Evolutionary conservation across 2,797 vertebrate species (phyloP), one percentile per base, ranked within the genome.

Genomic region (Clamator glandarius): DNA sequence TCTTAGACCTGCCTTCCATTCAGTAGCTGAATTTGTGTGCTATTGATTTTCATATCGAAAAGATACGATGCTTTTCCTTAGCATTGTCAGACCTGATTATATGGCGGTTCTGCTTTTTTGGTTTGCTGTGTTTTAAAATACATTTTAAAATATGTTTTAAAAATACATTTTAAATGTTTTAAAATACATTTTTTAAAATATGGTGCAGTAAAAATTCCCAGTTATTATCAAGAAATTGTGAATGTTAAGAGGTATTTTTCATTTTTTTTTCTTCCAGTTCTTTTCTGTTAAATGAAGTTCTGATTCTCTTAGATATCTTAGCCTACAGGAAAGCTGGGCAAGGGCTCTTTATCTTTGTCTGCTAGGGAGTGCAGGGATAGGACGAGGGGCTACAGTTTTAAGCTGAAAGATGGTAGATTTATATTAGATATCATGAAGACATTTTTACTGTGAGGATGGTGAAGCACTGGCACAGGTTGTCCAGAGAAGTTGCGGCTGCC

Each of bases 51-150:
- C 3, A 3, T 39, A 18, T 25, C 76, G n/a, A 28, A 23, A 64
- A 91, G 5, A 26, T 4, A 24, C 0, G 2, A 9, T 13, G 5
- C 33, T 91, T 62, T 67, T 61, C 21, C 2, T 0, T 67, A 63
- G 33, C 2, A 0, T 52, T 46, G 21, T 81, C 33, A 74, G 23
- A 64, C 3, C 23, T 36, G 20, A 12, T n/a, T 57, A 16, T 42
- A 5, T 5, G 21, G 17, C 33, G 29, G 3, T 9, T 69, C 3
- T 20, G 24, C 16, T 15, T 4, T 5, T n/a, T 9, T 29, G n/a
- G n/a, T 29, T 17, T 4, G 26, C 11, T 55, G 25, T 39, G 39
- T 39, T 39, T 39, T 9, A n/a, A n/a, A n/a, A n/a, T n/a, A n/a
- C n/a, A n/a, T n/a, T n/a, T n/a, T n/a, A n/a, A n/a, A n/a, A 12